phyloP scores from a whole-genome alignment of 2,113 vertebrate genomes.

The Cyanocitta stelleri region DNA sequence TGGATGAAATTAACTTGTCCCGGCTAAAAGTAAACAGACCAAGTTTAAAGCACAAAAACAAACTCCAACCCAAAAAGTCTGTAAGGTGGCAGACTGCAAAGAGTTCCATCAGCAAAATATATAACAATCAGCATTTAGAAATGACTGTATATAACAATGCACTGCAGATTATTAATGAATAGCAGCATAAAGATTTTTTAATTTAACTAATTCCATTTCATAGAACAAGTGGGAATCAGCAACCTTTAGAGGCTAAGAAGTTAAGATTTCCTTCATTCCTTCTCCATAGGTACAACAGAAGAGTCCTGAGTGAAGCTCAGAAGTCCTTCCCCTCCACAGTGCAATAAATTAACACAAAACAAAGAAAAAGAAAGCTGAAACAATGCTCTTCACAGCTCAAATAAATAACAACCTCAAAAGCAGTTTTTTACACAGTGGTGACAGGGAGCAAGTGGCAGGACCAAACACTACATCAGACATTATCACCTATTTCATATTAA shows the following conservation, averaged over 20 bases:
- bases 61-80: neutral
- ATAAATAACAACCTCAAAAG: neutral
- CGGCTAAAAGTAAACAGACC: neutral
- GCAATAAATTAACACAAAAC: neutral
- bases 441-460: neutral
- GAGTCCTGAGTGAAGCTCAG: neutral
- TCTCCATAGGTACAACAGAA: neutral
- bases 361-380: neutral
- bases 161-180: neutral
- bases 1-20: neutral
- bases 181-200: neutral
- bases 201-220: neutral
- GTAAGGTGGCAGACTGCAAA: neutral
- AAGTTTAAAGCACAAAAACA: neutral
- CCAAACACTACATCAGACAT: neutral
- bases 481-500: neutral
- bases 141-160: neutral
- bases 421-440: neutral
- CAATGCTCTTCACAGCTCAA: neutral
- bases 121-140: neutral
- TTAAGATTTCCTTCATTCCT: neutral
- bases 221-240: neutral
- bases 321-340: neutral
- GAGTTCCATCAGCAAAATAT: neutral
- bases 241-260: neutral